These are phyloP conservation scores for Antennarius striatus DNA, from an alignment of 2,113 vertebrate species.

Conservation along the genomic window DNA sequence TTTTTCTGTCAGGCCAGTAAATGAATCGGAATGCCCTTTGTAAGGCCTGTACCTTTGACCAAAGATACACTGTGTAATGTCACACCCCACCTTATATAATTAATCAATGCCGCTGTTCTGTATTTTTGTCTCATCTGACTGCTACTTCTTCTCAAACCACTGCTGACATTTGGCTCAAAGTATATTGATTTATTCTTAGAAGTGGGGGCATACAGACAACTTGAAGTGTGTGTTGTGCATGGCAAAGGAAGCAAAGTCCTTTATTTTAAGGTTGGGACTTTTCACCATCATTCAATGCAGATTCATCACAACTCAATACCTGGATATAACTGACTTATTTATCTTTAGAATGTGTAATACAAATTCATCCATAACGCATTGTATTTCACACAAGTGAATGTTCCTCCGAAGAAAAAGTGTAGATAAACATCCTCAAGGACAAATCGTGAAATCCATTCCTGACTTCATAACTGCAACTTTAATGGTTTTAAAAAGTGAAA, in stretches of 20 bases:
- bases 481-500: conserved; percentile 36
- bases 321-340: conserved; percentile 13
- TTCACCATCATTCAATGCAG: background rate
- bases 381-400: conserved; percentile 4
- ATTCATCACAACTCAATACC: conserved; percentile 16
- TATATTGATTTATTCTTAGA: conserved; percentile 61
- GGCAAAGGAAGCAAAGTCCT: conserved; percentile 44
- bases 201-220: conserved; percentile 24
- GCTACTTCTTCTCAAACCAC: conserved; percentile 47
- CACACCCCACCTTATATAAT: conserved; percentile 64
- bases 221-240: conserved; percentile 19
- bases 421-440: conserved; percentile 37
- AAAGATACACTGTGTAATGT: conserved; percentile 59
- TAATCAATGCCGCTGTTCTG: conserved; percentile 63
- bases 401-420: background rate
- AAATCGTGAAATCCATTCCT: conserved; percentile 9
- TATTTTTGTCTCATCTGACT: conserved; percentile 48
- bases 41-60: conserved; percentile 59
- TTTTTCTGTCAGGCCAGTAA: conserved; percentile 34
- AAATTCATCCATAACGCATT: conserved; percentile 2
- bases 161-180: conserved; percentile 71
- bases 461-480: conserved; percentile 29
- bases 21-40: conserved; percentile 69
- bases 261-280: conserved; percentile 3
- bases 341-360: background rate